Evolutionary conservation across 2,113 vertebrate species (phyloP).

Genomic region (Dryoscopus gambensis): DNA sequence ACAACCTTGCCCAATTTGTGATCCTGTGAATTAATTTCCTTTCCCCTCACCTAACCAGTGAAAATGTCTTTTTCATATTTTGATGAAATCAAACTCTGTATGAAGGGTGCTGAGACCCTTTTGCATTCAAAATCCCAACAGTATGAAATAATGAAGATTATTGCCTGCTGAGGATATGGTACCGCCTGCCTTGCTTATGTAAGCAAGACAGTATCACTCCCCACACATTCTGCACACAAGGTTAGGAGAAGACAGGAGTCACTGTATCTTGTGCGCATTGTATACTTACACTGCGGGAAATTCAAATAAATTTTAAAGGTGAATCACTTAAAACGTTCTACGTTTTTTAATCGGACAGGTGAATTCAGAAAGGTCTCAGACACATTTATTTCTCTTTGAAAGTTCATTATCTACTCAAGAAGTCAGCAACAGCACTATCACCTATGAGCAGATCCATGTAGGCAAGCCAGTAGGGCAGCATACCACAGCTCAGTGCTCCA

Average conservation of each 20-base stretch:
- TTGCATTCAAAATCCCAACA: neutral
- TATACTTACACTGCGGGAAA: neutral
- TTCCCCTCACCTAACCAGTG: neutral
- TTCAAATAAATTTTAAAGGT: neutral
- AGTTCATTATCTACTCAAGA: neutral
- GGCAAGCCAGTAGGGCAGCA: conserved; percentile 26
- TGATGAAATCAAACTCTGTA: neutral
- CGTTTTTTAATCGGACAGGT: neutral
- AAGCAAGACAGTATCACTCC: neutral
- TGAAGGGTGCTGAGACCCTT: neutral
- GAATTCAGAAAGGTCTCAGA: neutral
- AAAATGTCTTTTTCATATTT: neutral
- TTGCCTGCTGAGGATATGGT: neutral
- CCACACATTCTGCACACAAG: neutral
- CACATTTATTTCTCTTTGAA: neutral
- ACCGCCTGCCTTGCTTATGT: neutral
- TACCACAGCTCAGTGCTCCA: neutral
- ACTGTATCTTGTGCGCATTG: neutral
- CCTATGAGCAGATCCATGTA: neutral
- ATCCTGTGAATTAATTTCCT: neutral
- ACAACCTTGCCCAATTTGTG: neutral
- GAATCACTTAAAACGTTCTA: neutral
- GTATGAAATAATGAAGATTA: neutral
- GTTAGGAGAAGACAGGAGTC: neutral
- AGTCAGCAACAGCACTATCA: neutral